phyloP scores from a whole-genome alignment of 1,140 invertebrate species.

The Odontomachus brunneus region DNA sequence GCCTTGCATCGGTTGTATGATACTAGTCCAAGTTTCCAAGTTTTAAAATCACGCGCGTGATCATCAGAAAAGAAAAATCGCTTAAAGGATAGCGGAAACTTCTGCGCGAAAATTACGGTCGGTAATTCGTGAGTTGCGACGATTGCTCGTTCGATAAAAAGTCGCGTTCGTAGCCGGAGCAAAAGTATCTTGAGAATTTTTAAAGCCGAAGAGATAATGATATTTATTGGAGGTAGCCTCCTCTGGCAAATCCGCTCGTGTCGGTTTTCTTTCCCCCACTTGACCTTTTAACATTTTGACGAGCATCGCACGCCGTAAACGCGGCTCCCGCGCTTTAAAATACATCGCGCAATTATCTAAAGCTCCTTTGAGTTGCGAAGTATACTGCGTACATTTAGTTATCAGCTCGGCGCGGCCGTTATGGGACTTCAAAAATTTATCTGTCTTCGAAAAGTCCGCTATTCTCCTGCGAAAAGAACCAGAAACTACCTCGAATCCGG shows the following conservation, averaged over 20 bases:
- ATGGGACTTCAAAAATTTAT: conserved; percentile 61
- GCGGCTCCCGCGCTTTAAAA: neutral
- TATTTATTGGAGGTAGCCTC: neutral
- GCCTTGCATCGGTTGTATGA: no score
- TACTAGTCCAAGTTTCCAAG: no score
- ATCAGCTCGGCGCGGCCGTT: conserved; percentile 37
- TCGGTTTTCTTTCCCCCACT: neutral
- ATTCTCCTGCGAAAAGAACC: conserved; percentile 49
- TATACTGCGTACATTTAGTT: conserved; percentile 26
- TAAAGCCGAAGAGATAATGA: neutral
- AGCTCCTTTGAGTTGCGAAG: conserved; percentile 20
- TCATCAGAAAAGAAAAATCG: no score
- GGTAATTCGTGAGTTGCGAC: no score
- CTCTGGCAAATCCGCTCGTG: neutral
- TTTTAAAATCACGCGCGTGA: no score
- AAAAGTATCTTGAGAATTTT: neutral
- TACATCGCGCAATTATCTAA: conserved; percentile 30
- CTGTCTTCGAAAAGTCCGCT: conserved; percentile 53
- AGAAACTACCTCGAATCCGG: conserved; percentile 40
- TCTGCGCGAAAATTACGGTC: no score
- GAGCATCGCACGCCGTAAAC: neutral
- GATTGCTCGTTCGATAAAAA: no score
- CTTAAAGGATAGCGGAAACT: no score
- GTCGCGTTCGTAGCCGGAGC: no score
- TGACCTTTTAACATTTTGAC: neutral